Conservation (phyloP, 2,888 invertebrate genomes). For the Germaria angustata region DNA sequence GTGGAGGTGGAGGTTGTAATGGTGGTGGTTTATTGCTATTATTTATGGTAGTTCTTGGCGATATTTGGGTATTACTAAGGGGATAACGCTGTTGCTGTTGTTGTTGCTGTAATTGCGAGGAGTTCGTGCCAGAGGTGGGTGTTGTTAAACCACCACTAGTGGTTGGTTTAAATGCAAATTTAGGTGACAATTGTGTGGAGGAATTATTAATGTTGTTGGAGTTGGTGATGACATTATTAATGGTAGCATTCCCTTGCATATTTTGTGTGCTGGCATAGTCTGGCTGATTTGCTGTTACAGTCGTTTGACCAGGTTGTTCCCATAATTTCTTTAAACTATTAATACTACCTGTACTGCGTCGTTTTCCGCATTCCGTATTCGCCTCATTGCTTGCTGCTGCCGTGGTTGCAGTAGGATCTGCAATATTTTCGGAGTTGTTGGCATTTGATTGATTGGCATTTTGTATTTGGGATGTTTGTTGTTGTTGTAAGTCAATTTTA, state of each 20-base stretch:
- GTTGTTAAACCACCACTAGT: conserved; percentile 68
- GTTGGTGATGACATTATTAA: conserved; percentile 44
- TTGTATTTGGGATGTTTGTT: conserved; percentile 68
- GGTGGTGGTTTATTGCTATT: conserved; percentile 76
- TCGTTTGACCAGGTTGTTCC: conserved; percentile 87
- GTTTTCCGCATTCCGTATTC: conserved; percentile 85
- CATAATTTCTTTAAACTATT: conserved; percentile 94
- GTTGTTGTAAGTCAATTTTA: conserved; percentile 79
- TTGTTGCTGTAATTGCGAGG: conserved; percentile 55
- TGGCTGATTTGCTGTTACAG: conserved; percentile 71
- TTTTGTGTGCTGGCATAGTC: conserved; percentile 64
- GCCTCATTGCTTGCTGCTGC: conserved; percentile 45
- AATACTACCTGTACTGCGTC: conserved; percentile 95
- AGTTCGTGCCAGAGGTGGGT: conserved; percentile 65
- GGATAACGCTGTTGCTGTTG: conserved; percentile 62
- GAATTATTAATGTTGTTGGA: conserved; percentile 51
- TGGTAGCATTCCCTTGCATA: conserved; percentile 81
- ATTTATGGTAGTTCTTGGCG: conserved; percentile 67
- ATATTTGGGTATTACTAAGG: conserved; percentile 65
- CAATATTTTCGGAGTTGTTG: conserved; percentile 55
- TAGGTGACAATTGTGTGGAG: conserved; percentile 79
- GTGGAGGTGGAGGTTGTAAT: conserved; percentile 78
- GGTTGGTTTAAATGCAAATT: conserved; percentile 82
- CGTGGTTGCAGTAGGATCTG: conserved; percentile 44
- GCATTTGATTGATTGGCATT: conserved; percentile 64